phyloP scores from a whole-genome alignment of 2,888 invertebrate genomes.

The Pyrrhia umbra region DNA sequence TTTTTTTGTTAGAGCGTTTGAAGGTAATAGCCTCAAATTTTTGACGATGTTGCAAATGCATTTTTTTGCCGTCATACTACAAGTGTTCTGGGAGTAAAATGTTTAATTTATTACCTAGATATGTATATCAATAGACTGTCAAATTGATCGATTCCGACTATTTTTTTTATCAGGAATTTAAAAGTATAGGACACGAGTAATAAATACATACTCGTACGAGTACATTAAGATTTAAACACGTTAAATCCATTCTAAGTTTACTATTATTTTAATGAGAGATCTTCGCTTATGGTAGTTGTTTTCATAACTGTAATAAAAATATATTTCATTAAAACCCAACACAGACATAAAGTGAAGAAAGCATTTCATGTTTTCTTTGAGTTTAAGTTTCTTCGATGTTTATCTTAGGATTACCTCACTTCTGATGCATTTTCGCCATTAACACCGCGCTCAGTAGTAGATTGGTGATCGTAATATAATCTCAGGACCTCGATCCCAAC shows the following conservation, averaged over 20 bases:
- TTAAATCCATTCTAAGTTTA: not conserved
- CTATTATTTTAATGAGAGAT: not conserved
- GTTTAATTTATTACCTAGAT: no score
- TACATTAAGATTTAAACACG: not conserved
- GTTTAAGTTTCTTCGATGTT: conserved; percentile 22
- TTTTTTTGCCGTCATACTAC: no score
- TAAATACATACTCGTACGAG: no score
- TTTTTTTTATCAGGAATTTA: no score
- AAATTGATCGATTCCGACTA: no score
- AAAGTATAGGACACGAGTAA: no score
- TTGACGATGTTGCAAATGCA: no score
- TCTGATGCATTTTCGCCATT: conserved; percentile 47
- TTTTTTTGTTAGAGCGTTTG: conserved; percentile 36
- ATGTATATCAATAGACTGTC: no score
- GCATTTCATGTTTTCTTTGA: conserved; percentile 9
- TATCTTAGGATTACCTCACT: conserved; percentile 13
- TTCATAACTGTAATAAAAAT: not conserved
- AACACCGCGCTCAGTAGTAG: conserved; percentile 22
- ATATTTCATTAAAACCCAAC: not conserved
- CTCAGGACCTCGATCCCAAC: conserved; percentile 18
- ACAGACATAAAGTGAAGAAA: not conserved
- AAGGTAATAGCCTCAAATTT: not conserved
- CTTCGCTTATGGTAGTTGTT: not conserved
- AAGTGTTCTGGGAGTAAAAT: no score
- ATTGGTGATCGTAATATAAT: conserved; percentile 45